Evolutionary conservation across 2,113 vertebrate species (phyloP), one percentile per base, ranked within the genome.

Genomic region (Entomyzon cyanotis): DNA sequence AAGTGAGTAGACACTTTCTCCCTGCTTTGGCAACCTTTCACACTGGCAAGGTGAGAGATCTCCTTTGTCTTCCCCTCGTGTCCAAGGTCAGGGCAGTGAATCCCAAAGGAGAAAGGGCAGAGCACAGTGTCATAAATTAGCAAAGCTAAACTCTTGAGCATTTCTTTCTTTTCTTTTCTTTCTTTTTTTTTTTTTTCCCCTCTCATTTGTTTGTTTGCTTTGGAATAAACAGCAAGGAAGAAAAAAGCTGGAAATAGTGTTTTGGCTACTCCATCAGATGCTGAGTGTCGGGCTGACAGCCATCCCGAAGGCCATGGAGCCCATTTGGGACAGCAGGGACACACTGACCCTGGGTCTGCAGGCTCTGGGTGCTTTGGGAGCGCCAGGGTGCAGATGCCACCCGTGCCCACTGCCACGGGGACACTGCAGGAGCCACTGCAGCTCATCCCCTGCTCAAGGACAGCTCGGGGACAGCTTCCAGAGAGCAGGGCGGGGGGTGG

Each of bases 11-110:
- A 53, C 87, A 22, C 81, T 94, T 94, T 89, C 86, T 91, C 89
- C 91, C 83, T 20, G 4, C 39, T 89, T 96, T 95, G 97, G 97
- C 97, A 90, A 95, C 91, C 90, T 95, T 97, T 96, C 91, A 55
- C 90, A 12, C 47, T 65, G 96, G 96, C 97, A 90, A 97, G 98
- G 85, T 75, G 12, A 28, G 64, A 74, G 74, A 77, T 64, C 25
- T 11, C 24, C 86, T 33, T 77, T 78, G 71, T 58, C 84, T 82
- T 84, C 92, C 89, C 30, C 5, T 14, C 21, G 1, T 25, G 5
- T 3, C 60, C 28, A 2, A 71, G 90, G 73, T 69, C 92, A 49
- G 70, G 75, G 75, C 74, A 42, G 62, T 0, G 56, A 58, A 47
- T 89, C 84, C 80, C 23, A 0, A 52, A 60, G 90, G 83, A 76